phyloP scores from a whole-genome alignment of 2,113 vertebrate genomes.

The Muntiacus muntjak region DNA sequence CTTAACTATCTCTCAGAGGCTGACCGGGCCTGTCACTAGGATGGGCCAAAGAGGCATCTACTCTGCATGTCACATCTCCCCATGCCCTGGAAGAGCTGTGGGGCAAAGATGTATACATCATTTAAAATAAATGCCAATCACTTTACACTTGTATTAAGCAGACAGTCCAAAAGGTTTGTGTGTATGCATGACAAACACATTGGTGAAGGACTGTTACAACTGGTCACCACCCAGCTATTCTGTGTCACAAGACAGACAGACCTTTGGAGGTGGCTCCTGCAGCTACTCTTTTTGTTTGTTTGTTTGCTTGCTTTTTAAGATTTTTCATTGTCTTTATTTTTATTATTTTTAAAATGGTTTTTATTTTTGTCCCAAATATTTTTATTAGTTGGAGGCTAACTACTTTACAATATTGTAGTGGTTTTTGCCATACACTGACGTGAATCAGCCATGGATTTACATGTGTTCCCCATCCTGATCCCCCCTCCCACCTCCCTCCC shows the following conservation, averaged over 20 bases:
- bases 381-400: no score
- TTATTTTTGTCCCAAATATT: no score
- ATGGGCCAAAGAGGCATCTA: not conserved
- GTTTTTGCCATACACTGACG: no score
- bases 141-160: not conserved
- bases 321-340: no score
- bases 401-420: no score
- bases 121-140: not conserved
- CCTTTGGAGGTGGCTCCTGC: not conserved
- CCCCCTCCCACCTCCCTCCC: no score
- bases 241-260: not conserved
- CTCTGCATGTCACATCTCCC: not conserved
- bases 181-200: not conserved
- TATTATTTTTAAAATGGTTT: no score
- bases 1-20: not conserved
- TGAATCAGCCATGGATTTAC: no score
- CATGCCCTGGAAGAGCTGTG: not conserved
- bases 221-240: not conserved
- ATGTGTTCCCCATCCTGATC: no score
- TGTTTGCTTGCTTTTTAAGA: no score
- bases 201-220: not conserved
- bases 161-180: not conserved
- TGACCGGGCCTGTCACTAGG: not conserved
- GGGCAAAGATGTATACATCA: not conserved
- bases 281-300: not conserved